phyloP scores from a whole-genome alignment of 2,113 vertebrate species.

The Ahaetulla prasina region DNA sequence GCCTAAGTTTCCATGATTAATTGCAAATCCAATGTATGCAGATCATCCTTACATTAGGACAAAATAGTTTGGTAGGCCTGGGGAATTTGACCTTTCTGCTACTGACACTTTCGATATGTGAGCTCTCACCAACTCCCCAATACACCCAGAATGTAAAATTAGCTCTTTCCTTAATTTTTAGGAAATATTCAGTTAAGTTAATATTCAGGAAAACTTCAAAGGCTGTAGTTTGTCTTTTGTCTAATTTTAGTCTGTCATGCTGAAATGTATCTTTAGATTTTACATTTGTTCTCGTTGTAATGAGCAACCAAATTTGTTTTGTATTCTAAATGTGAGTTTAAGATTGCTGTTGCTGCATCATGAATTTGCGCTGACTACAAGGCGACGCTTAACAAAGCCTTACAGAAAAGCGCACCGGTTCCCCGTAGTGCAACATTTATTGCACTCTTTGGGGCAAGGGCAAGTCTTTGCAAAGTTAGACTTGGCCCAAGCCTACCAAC shows the following conservation, averaged over 20 bases:
- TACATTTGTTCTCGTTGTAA: not conserved
- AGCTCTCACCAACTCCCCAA: not conserved
- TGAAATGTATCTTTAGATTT: not conserved
- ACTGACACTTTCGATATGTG: not conserved
- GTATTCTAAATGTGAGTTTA: not conserved
- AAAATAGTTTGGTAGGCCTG: not conserved
- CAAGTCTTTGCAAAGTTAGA: too few species aligned
- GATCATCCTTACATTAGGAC: not conserved
- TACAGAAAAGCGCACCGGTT: too few species aligned
- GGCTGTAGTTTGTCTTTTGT: not conserved
- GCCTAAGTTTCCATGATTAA: not conserved
- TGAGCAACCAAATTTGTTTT: not conserved
- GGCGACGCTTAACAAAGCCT: too few species aligned
- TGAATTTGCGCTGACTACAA: not conserved
- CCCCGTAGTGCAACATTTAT: too few species aligned
- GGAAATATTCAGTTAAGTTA: not conserved
- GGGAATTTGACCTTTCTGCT: not conserved
- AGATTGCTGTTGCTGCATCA: not conserved
- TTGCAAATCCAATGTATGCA: not conserved
- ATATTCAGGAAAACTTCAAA: not conserved
- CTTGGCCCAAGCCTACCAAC: too few species aligned
- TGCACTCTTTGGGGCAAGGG: too few species aligned
- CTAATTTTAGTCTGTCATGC: not conserved
- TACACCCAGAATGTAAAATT: not conserved
- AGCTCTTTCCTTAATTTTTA: not conserved